These are phyloP conservation scores for Goniozus legneri DNA, from an alignment of 1,140 invertebrate species.

Conservation along the genomic window DNA sequence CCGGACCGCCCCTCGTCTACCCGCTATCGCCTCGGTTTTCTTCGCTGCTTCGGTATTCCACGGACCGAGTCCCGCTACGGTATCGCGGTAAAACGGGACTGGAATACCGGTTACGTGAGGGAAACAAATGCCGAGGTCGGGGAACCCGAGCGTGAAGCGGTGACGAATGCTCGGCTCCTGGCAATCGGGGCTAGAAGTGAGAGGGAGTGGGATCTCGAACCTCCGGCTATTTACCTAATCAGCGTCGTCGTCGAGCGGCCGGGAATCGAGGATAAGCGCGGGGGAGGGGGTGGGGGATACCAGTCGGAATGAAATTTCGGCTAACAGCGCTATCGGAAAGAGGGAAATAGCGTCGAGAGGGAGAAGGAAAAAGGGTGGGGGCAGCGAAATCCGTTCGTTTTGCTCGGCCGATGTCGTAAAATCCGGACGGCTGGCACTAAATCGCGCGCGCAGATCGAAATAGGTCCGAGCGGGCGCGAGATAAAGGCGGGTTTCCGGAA, in stretches of 20 bases:
- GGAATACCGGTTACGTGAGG: too few relatives aligned
- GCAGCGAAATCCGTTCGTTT: slow-evolving; percentile 16
- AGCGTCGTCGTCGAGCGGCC: slow-evolving; percentile 10
- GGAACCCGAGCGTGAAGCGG: too few relatives aligned
- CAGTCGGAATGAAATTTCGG: neutral
- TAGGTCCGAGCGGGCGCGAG: slow-evolving; percentile 16
- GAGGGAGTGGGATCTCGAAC: slow-evolving; percentile 14
- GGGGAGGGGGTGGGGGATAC: slow-evolving; percentile 7
- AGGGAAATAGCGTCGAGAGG: too few relatives aligned
- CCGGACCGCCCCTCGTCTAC: too few relatives aligned
- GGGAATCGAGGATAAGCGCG: slow-evolving; percentile 8
- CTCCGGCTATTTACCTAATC: slow-evolving; percentile 29
- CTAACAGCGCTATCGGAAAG: neutral
- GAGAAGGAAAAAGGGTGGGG: slow-evolving; percentile 7
- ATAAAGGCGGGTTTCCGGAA: too few relatives aligned
- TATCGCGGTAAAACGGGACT: too few relatives aligned
- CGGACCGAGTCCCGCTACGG: too few relatives aligned
- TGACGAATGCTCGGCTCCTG: slow-evolving; percentile 20
- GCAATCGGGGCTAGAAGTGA: too few relatives aligned
- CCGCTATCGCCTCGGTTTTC: too few relatives aligned
- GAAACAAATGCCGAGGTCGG: too few relatives aligned
- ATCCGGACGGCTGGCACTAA: slow-evolving; percentile 23
- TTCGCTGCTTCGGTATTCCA: too few relatives aligned
- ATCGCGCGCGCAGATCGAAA: slow-evolving; percentile 20
- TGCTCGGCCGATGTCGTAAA: slow-evolving; percentile 22